Percentiles rank a stretch among this genome's conserved stretches.
Evolutionary conservation across 2,888 invertebrate species (phyloP).

Genomic region (Sympetrum striolatum): DNA sequence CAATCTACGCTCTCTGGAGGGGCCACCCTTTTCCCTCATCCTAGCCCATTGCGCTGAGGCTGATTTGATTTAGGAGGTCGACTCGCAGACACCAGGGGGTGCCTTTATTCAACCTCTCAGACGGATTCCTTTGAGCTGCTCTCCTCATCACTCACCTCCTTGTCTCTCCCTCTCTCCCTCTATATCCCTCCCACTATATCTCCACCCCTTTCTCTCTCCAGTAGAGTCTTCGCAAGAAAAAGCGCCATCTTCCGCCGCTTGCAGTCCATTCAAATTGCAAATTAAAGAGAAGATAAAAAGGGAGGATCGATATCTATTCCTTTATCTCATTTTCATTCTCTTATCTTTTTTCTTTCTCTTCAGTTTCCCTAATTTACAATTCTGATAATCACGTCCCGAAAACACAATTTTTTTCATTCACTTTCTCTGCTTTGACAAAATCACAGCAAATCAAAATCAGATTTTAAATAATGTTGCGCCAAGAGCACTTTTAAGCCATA

Average conservation of each 20-base stretch:
- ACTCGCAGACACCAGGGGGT: conserved; percentile 1
- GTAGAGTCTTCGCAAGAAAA: neutral
- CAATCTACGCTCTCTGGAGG: neutral
- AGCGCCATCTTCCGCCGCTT: neutral
- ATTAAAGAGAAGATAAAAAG: neutral
- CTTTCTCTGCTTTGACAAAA: no score
- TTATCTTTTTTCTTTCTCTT: neutral
- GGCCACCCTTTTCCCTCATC: neutral
- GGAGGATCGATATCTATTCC: neutral
- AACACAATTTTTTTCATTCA: neutral
- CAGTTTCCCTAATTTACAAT: neutral
- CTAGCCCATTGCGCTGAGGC: neutral
- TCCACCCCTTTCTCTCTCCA: no score
- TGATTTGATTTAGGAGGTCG: conserved; percentile 14
- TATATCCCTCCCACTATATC: no score
- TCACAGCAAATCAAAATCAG: no score
- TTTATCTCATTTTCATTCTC: neutral
- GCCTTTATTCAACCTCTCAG: neutral
- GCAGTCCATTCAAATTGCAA: neutral
- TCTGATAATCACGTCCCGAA: neutral
- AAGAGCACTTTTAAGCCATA: no score
- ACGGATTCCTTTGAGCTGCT: neutral
- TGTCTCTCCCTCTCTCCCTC: neutral
- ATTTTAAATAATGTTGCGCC: no score
- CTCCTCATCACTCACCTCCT: neutral